Conservation (phyloP, 2,797 vertebrate genomes). For the Xenopus petersii region DNA sequence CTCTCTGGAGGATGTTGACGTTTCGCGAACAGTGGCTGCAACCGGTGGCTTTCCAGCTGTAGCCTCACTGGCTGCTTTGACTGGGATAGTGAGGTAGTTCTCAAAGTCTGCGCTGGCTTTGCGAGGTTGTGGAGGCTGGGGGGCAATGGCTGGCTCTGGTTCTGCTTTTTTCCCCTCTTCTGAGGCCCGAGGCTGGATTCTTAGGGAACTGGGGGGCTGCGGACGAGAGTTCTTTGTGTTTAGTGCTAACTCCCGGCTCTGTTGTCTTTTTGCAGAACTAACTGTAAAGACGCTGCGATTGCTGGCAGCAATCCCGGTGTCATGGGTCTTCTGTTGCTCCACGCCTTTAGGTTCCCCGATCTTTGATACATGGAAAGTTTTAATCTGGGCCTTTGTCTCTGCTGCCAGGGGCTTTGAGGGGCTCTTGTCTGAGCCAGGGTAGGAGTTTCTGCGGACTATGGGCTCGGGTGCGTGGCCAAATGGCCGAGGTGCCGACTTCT, state of each 20-base stretch:
- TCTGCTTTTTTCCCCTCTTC: background rate
- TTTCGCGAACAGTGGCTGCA: slow-evolving; percentile 27
- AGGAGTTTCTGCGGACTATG: slow-evolving; percentile 59
- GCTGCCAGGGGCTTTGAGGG: slow-evolving; percentile 13
- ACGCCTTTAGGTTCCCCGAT: slow-evolving; percentile 48
- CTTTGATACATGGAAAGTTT: slow-evolving; percentile 59
- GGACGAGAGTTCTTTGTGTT: slow-evolving; percentile 52
- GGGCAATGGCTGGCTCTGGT: background rate
- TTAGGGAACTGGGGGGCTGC: slow-evolving; percentile 44
- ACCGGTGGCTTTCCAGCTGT: background rate
- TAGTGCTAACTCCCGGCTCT: slow-evolving; percentile 55
- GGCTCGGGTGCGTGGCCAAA: slow-evolving; percentile 41
- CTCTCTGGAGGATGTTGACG: slow-evolving; percentile 35
- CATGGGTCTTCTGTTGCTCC: slow-evolving; percentile 50
- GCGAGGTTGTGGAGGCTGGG: slow-evolving; percentile 4
- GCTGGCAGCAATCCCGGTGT: slow-evolving; percentile 27
- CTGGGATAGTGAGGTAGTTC: slow-evolving; percentile 84
- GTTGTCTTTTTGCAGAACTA: slow-evolving; percentile 38
- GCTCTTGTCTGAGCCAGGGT: slow-evolving; percentile 43
- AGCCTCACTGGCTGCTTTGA: slow-evolving; percentile 56
- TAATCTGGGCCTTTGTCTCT: slow-evolving; percentile 50
- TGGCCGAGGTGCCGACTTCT: slow-evolving; percentile 7
- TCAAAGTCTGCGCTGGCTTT: slow-evolving; percentile 69
- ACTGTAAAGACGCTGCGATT: slow-evolving; percentile 65
- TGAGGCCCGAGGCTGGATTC: slow-evolving; percentile 24